Conservation (phyloP, 64 coral and sea anemone genomes). For the Actinia tenebrosa region DNA sequence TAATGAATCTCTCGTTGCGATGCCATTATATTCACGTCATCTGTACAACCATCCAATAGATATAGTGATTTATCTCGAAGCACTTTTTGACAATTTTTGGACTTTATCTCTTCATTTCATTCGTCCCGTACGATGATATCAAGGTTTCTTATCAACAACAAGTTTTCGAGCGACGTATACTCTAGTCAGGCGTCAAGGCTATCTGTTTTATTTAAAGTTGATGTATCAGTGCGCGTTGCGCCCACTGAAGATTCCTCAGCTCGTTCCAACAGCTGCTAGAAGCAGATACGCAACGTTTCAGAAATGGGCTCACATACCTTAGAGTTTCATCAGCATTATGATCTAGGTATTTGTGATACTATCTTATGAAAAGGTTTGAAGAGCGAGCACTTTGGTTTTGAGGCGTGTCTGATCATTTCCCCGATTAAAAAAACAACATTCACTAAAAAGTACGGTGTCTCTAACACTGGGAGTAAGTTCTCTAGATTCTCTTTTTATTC, state of each 20-base stretch:
- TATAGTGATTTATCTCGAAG: background rate
- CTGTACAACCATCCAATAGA: background rate
- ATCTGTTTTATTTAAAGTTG: background rate
- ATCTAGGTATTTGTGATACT: background rate
- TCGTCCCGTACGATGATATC: background rate
- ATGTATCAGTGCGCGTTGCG: background rate
- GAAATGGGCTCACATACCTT: background rate
- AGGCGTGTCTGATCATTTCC: background rate
- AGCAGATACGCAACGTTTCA: background rate
- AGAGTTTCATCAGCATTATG: background rate
- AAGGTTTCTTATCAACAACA: background rate
- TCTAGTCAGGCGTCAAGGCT: background rate
- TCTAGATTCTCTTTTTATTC: background rate
- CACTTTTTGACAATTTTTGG: no score
- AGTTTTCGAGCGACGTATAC: background rate
- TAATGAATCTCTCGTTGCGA: background rate
- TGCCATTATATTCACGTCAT: no score
- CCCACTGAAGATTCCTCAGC: background rate
- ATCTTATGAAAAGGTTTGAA: background rate
- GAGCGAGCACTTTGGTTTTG: background rate
- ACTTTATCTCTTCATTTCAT: background rate
- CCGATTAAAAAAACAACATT: background rate
- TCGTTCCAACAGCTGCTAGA: background rate
- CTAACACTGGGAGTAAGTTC: background rate
- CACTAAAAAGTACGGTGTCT: background rate